A percentile compares a stretch with the other conserved stretches of the same genome.
phyloP scores from a whole-genome alignment of 2,888 invertebrate genomes.

The Dasypolia templi region DNA sequence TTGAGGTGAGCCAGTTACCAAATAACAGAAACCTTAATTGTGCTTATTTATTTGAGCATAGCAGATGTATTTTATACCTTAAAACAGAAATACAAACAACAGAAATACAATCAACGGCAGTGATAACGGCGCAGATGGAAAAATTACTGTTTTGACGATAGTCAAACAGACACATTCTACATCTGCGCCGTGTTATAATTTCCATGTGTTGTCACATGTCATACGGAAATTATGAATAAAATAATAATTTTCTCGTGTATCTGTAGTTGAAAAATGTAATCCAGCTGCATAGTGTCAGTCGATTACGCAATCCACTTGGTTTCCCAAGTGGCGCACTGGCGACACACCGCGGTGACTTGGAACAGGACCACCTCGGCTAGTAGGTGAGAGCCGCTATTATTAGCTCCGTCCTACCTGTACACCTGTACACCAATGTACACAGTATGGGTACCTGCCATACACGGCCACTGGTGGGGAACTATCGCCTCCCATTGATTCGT shows the following conservation, averaged over 20 bases:
- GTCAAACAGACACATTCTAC: too few relatives aligned
- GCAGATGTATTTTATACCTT: background rate
- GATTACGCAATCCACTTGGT: background rate
- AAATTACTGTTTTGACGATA: constrained; percentile 2
- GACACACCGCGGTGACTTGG: background rate
- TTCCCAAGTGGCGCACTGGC: background rate
- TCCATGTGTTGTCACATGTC: too few relatives aligned
- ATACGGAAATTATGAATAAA: background rate
- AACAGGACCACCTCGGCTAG: background rate
- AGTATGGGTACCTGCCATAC: background rate
- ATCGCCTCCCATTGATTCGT: constrained; percentile 8
- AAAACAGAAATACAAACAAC: background rate
- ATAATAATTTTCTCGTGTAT: background rate
- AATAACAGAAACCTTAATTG: background rate
- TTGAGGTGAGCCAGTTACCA: background rate
- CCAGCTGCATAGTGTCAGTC: background rate
- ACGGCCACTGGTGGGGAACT: background rate
- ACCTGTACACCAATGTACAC: background rate
- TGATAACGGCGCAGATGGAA: constrained; percentile 17
- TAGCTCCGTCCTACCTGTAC: constrained; percentile 6
- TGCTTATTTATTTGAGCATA: background rate
- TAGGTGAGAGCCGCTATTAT: constrained; percentile 5
- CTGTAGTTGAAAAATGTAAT: background rate
- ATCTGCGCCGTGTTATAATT: too few relatives aligned
- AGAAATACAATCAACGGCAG: too few relatives aligned